Conservation (phyloP, 1,140 invertebrate genomes). For the Aradophagus sp. region DNA sequence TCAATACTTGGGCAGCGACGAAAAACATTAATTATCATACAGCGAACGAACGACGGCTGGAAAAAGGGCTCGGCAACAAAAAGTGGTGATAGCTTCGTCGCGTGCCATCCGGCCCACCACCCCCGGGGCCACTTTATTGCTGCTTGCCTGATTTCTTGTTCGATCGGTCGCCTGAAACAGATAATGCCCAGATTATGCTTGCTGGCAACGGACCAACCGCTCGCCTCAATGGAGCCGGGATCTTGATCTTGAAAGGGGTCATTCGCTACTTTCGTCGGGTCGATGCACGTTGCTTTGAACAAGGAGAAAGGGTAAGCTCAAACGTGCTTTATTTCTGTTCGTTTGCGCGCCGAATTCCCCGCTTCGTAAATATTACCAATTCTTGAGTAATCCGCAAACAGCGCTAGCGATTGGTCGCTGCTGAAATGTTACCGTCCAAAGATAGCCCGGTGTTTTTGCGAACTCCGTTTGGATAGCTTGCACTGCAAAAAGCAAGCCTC, state of each 20-base stretch:
- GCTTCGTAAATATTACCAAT: too few relatives aligned
- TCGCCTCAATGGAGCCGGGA: conserved; percentile 17
- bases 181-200: conserved; percentile 30
- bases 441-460: too few relatives aligned
- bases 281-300: conserved; percentile 24
- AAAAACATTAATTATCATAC: conserved; percentile 50
- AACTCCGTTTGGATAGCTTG: too few relatives aligned
- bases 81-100: conserved; percentile 19
- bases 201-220: conserved; percentile 34
- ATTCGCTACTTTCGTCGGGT: conserved; percentile 32
- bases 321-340: conserved; percentile 15
- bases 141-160: conserved; percentile 52
- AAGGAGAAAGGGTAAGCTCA: conserved; percentile 6
- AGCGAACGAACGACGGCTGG: conserved; percentile 25
- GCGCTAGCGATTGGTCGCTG: too few relatives aligned
- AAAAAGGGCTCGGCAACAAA: conserved; percentile 14
- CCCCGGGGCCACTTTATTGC: conserved; percentile 18
- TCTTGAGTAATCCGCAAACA: too few relatives aligned
- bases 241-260: conserved; percentile 50
- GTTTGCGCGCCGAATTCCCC: too few relatives aligned
- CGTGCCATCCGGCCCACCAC: conserved; percentile 5
- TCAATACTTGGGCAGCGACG: conserved; percentile 39
- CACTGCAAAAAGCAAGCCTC: too few relatives aligned
- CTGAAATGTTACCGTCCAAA: too few relatives aligned
- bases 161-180: conserved; percentile 54